A percentile compares a stretch with the other conserved stretches of the same genome.
Evolutionary conservation across 2,888 invertebrate species (phyloP).

Genomic region (Yponomeuta plumbellus): DNA sequence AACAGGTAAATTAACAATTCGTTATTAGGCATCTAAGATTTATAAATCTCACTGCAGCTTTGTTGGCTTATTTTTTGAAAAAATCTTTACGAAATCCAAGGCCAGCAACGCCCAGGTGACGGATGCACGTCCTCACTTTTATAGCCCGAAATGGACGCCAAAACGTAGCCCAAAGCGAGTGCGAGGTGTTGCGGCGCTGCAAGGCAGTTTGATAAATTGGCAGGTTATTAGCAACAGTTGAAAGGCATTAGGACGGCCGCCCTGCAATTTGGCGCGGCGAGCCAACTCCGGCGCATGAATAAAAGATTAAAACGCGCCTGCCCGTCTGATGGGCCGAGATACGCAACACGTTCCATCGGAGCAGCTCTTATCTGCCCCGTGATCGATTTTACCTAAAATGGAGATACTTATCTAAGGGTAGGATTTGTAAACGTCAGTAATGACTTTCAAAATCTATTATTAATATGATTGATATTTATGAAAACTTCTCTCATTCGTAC

Average conservation of each 20-base stretch:
- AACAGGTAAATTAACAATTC: too few species aligned
- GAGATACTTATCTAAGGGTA: not conserved
- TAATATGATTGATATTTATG: not conserved
- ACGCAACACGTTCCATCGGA: conserved; percentile 26
- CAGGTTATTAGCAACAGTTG: conserved; percentile 77
- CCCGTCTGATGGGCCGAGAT: conserved; percentile 57
- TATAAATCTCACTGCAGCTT: not conserved
- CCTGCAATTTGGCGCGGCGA: conserved; percentile 68
- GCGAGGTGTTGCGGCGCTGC: conserved; percentile 43
- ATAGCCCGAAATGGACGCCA: not conserved
- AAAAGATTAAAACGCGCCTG: conserved; percentile 63
- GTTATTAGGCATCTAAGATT: too few species aligned
- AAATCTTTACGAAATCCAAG: not conserved
- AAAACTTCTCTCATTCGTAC: not conserved
- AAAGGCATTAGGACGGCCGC: conserved; percentile 73
- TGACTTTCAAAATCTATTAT: not conserved
- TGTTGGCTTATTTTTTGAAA: not conserved
- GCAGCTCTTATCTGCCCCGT: not conserved
- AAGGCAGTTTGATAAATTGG: conserved; percentile 72
- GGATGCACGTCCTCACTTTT: conserved; percentile 10
- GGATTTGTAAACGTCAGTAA: not conserved
- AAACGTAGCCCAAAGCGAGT: conserved; percentile 24
- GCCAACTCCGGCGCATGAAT: conserved; percentile 44
- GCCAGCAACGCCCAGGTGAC: not conserved
- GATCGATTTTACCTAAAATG: conserved; percentile 10